Evolutionary conservation across 2,888 invertebrate species (phyloP), one percentile per base, ranked within the genome.

Genomic region (Agapetus fuscipes): DNA sequence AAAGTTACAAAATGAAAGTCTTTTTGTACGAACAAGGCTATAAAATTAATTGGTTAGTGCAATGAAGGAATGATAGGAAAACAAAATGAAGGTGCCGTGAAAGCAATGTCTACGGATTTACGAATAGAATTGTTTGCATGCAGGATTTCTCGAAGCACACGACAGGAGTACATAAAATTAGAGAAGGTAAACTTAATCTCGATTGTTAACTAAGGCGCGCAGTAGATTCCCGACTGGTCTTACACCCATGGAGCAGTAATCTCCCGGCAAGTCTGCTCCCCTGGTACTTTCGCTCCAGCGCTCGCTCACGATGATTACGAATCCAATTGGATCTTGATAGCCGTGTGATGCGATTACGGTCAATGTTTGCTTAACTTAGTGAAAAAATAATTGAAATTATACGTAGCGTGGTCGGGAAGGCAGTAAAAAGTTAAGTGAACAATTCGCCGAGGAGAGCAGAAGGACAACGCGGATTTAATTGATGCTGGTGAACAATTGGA

Each of bases 341-440:
- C 43, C 34, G 41, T 41, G 41, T 46, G 46, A 44, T 39, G 46
- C 41, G 46, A 46, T 46, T 46, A 46, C 41, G 46, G 46, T 43
- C 46, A 43, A 44, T 46, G 46, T 46, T 46, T 46, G 43, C 41
- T 46, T 46, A 46, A 46, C 46, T 46, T 43, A 46, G 40, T 46
- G 46, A 47, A 45, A 47, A 47, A 47, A 47, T 47, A 45, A 47
- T 47, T 47, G 47, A 47, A 47, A 47, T 47, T 45, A 46, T 34
- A 47, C 44, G 44, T 25, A 26, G 28, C 29, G 27, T 24, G 27
- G n/a, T 31, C 26, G 17, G 24, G 24, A 17, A 30, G 26, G 26
- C 40, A 16, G 20, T 46, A 46, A 46, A 43, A 46, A 46, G 46
- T 43, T 46, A 43, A 43, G 43, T 29, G 46, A 7, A 34, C 31